Conservation (phyloP, 2,113 vertebrate genomes). For the Ochotona curzoniae region DNA sequence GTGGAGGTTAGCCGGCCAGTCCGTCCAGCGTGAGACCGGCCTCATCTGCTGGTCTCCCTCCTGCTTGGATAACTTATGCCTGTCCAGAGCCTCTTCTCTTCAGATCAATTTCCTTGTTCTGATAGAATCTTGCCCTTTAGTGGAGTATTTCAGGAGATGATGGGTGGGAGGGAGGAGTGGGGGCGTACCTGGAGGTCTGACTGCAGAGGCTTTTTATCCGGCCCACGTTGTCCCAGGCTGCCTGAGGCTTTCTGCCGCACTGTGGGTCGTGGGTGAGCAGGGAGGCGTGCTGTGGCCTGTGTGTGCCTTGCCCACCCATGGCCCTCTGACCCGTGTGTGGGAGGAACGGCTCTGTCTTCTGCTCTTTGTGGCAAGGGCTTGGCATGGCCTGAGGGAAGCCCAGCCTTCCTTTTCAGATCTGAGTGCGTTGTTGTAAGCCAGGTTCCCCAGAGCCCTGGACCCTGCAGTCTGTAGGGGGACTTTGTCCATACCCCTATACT, state of each 20-base stretch:
- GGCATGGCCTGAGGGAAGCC: not conserved
- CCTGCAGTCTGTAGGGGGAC: not conserved
- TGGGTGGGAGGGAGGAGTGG: not conserved
- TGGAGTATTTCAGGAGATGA: too few relatives aligned
- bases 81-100: slow-evolving; percentile 12
- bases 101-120: not conserved
- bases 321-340: accelerated
- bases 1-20: too few relatives aligned
- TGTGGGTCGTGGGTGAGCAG: not conserved
- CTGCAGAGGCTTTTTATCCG: not conserved
- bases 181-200: not conserved
- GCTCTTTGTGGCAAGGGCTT: accelerated
- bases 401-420: not conserved
- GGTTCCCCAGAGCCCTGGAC: too few relatives aligned
- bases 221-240: too few relatives aligned
- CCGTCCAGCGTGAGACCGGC: not conserved
- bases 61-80: not conserved
- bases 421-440: too few relatives aligned
- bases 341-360: not conserved
- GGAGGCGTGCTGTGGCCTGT: not conserved
- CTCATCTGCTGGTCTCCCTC: not conserved
- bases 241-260: not conserved
- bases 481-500: accelerated
- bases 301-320: accelerated
- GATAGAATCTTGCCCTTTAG: not conserved